Evolutionary conservation across 2,888 invertebrate species (phyloP).

Genomic region (Sinelater perroti): DNA sequence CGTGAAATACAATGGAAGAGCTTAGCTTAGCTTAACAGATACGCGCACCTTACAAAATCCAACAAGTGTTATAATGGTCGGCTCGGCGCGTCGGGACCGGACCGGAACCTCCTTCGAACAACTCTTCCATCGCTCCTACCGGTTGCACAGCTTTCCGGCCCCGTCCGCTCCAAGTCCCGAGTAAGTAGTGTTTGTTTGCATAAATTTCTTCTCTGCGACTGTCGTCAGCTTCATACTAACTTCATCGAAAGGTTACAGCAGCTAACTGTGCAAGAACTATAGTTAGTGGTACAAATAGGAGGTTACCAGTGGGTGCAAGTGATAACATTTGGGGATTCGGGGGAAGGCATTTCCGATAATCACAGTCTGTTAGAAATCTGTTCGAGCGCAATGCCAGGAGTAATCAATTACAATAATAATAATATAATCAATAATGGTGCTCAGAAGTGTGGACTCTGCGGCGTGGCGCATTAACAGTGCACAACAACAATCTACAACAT

Average conservation of each 20-base stretch:
- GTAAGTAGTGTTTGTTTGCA: conserved; percentile 15
- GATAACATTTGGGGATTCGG: conserved; percentile 46
- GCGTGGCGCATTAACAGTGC: conserved; percentile 60
- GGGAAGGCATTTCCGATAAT: conserved; percentile 64
- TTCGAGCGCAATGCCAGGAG: conserved; percentile 55
- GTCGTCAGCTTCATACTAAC: not conserved
- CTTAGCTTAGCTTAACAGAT: conserved; percentile 41
- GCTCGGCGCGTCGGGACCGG: no score
- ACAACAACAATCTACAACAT: conserved; percentile 59
- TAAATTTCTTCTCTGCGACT: conserved; percentile 3
- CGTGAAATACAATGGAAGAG: conserved; percentile 43
- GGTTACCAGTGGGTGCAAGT: conserved; percentile 43
- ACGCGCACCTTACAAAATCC: conserved; percentile 43
- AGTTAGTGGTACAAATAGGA: conserved; percentile 21
- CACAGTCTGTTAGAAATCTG: conserved; percentile 63
- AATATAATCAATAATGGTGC: conserved; percentile 42
- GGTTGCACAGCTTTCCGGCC: no score
- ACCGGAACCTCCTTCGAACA: no score
- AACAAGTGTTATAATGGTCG: conserved; percentile 33
- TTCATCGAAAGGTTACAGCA: not conserved
- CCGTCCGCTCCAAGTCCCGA: no score
- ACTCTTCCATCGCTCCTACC: no score
- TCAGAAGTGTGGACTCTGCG: conserved; percentile 57
- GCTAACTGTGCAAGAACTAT: conserved; percentile 24
- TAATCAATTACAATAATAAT: no score